Conservation (phyloP, 2,888 invertebrate species). For the Andrena dorsata region DNA sequence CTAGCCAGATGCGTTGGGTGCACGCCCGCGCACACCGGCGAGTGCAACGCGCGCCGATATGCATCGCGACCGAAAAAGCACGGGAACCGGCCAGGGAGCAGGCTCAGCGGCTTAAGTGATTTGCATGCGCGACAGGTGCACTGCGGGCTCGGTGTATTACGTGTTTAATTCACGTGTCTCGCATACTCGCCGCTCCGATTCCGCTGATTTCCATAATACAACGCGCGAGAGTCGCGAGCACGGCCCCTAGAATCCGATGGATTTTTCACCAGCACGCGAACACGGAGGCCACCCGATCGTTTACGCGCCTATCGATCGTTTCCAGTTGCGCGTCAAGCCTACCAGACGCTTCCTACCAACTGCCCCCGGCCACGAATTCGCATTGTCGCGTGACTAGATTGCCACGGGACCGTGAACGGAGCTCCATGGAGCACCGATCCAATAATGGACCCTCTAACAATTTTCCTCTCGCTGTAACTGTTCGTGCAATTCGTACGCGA, state of each 20-base stretch:
- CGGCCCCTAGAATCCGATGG: conserved; percentile 44
- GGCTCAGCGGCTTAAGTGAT: conserved; percentile 73
- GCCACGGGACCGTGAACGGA: background rate
- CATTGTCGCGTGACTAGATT: background rate
- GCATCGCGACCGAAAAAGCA: conserved; percentile 67
- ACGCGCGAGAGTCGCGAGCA: conserved; percentile 32
- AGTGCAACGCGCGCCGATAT: conserved; percentile 29
- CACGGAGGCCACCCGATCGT: conserved; percentile 7
- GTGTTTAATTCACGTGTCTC: conserved; percentile 81
- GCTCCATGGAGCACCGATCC: too few species aligned
- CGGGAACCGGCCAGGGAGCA: conserved; percentile 66
- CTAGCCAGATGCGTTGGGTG: background rate
- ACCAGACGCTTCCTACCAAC: conserved; percentile 16
- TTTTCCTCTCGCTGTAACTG: too few species aligned
- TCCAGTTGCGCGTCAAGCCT: conserved; percentile 19
- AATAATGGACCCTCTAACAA: too few species aligned
- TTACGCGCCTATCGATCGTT: conserved; percentile 30
- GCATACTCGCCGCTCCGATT: conserved; percentile 75
- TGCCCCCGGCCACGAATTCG: background rate
- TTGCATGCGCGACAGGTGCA: conserved; percentile 80
- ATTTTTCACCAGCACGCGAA: conserved; percentile 58
- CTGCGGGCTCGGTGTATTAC: conserved; percentile 77
- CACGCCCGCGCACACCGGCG: conserved; percentile 3
- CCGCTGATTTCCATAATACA: conserved; percentile 73
- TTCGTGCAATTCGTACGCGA: too few species aligned